phyloP scores from a whole-genome alignment of 2,888 invertebrate genomes.

The Rhyacophila evoluta region DNA sequence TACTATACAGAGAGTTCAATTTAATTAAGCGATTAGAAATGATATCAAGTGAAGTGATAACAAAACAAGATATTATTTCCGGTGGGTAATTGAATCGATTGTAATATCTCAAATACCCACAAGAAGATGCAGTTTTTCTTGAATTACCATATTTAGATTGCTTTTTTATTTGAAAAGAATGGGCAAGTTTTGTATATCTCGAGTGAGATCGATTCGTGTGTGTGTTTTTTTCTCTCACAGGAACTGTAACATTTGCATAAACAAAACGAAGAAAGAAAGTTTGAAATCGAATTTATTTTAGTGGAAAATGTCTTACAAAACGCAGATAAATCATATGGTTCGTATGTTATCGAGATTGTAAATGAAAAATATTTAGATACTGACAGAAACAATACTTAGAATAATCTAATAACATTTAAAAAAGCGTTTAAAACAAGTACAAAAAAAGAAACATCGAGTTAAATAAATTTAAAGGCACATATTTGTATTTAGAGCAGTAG shows the following conservation, averaged over 20 bases:
- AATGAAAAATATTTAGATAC: no score
- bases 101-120: not conserved
- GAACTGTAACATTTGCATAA: not conserved
- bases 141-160: conserved; percentile 1
- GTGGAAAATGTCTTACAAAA: not conserved
- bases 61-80: not conserved
- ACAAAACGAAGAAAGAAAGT: not conserved
- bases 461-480: no score
- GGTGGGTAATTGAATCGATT: not conserved
- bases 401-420: no score
- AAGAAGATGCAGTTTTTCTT: not conserved
- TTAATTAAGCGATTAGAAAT: no score
- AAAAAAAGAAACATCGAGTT: no score
- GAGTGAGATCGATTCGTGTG: not conserved
- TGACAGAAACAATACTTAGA: no score
- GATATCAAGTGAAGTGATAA: not conserved
- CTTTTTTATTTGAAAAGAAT: conserved; percentile 4
- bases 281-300: not conserved
- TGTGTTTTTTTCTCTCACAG: not conserved
- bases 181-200: not conserved
- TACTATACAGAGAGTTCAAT: no score
- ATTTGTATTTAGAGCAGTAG: no score
- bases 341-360: no score
- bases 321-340: no score
- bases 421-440: no score